These are phyloP conservation scores for Ceyx margarethae DNA, from an alignment of 2,113 vertebrate species.

Conservation along the genomic window DNA sequence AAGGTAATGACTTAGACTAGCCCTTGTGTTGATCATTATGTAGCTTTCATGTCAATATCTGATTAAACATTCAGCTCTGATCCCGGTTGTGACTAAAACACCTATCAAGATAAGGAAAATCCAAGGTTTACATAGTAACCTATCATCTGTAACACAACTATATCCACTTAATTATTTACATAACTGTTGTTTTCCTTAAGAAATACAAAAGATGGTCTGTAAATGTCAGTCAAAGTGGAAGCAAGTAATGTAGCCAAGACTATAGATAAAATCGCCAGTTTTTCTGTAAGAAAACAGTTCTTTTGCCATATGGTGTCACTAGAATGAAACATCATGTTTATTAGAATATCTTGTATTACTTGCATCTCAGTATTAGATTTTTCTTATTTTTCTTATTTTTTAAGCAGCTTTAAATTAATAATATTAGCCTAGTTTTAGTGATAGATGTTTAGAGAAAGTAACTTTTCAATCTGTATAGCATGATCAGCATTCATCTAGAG, in stretches of 20 bases:
- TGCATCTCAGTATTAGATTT: background rate
- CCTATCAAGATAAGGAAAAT: background rate
- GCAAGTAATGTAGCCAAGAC: background rate
- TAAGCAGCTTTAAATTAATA: background rate
- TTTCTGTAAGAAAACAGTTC: background rate
- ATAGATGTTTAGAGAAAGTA: background rate
- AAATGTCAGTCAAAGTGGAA: background rate
- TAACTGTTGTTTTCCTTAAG: background rate
- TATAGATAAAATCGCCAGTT: background rate
- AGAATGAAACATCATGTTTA: background rate
- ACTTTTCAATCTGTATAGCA: background rate
- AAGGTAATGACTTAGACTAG: background rate
- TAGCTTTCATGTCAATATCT: background rate
- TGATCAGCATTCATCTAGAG: background rate
- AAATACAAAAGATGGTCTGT: background rate
- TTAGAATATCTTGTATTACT: background rate
- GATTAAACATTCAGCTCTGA: background rate
- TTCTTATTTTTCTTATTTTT: background rate
- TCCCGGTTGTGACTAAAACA: background rate
- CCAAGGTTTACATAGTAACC: background rate
- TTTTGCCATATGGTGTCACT: background rate
- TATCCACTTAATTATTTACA: background rate
- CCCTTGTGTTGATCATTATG: background rate
- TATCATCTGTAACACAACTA: background rate
- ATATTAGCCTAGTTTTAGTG: background rate